Conservation (phyloP, 2,888 invertebrate species). For the Hermaeophaga mercurialis region DNA sequence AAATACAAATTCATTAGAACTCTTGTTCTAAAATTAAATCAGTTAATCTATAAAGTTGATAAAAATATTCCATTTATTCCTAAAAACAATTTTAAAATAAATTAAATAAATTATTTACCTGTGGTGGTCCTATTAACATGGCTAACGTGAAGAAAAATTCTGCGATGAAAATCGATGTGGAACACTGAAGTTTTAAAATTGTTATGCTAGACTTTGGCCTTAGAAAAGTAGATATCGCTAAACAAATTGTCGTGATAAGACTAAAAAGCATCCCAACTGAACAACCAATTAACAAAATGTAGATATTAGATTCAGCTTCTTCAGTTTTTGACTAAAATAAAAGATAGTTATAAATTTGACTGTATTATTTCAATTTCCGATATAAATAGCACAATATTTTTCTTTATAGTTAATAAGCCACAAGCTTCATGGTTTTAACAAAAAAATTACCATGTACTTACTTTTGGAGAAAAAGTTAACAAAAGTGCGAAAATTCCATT, state of each 20-base stretch:
- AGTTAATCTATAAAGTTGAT: too few relatives aligned
- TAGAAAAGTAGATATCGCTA: slow-evolving; percentile 59
- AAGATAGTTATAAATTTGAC: too few relatives aligned
- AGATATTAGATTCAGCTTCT: slow-evolving; percentile 43
- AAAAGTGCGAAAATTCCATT: slow-evolving; percentile 70
- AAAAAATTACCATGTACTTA: slow-evolving; percentile 25
- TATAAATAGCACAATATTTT: too few relatives aligned
- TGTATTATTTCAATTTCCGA: too few relatives aligned
- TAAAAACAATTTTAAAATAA: too few relatives aligned
- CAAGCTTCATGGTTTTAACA: neutral
- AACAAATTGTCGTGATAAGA: slow-evolving; percentile 57
- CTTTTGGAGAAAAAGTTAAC: slow-evolving; percentile 59
- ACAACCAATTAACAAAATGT: slow-evolving; percentile 62
- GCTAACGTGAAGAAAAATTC: slow-evolving; percentile 67
- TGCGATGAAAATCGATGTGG: slow-evolving; percentile 70
- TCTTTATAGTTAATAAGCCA: too few relatives aligned
- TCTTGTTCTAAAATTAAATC: too few relatives aligned
- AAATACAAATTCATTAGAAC: too few relatives aligned
- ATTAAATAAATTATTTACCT: slow-evolving; percentile 57
- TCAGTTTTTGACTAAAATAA: slow-evolving; percentile 39
- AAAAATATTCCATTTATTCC: too few relatives aligned
- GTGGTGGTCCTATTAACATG: slow-evolving; percentile 58
- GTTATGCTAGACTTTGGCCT: slow-evolving; percentile 63
- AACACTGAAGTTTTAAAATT: slow-evolving; percentile 72
- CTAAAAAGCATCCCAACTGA: slow-evolving; percentile 61